Conservation (phyloP, 2,888 invertebrate genomes). For the Catocala fraxini region DNA sequence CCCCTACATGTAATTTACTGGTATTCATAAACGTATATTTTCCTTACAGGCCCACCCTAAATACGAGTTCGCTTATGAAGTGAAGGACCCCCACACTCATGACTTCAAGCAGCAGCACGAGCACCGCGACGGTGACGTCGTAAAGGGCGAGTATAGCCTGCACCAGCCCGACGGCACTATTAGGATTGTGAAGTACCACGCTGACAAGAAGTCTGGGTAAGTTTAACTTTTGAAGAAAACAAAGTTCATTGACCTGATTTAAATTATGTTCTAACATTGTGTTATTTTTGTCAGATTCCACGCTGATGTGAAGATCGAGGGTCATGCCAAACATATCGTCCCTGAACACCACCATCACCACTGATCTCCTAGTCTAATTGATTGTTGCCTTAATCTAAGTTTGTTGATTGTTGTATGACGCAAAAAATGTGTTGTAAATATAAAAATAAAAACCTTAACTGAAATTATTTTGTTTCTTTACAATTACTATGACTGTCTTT, state of each 20-base stretch:
- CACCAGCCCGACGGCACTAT: constrained; percentile 83
- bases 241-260: no score
- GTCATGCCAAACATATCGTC: constrained; percentile 51
- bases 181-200: constrained; percentile 81
- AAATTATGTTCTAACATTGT: no score
- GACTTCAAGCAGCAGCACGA: constrained; percentile 79
- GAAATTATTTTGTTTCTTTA: not conserved
- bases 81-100: constrained; percentile 78
- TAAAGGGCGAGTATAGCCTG: constrained; percentile 85
- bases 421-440: constrained; percentile 3
- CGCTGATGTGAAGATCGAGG: constrained; percentile 54
- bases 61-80: constrained; percentile 74
- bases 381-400: constrained; percentile 3
- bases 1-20: no score
- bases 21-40: not conserved
- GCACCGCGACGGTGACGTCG: constrained; percentile 82
- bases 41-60: constrained; percentile 54
- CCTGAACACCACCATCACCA: constrained; percentile 45
- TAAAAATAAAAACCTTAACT: not conserved
- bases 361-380: constrained; percentile 18
- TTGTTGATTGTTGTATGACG: constrained; percentile 10
- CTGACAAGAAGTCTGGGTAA: constrained; percentile 64
- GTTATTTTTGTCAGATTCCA: constrained; percentile 54
- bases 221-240: constrained; percentile 4
- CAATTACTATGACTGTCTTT: no score